Base-by-base conservation (phyloP, 2,113 vertebrate genomes). In the Plecotus auritus region DNA sequence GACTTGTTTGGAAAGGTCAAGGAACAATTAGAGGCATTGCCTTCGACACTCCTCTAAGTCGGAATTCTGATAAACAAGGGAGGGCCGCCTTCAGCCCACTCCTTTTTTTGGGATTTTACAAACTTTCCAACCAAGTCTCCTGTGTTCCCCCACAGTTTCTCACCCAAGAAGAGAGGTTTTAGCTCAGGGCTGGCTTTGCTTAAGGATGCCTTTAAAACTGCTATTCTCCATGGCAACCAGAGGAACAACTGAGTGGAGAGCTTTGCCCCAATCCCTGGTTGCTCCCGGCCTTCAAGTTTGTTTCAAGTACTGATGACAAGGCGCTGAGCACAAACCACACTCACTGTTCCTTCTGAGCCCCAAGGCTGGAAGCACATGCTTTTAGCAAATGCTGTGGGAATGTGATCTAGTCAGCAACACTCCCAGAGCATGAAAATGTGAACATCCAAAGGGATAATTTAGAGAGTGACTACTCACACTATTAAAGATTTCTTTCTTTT, bases 141-240 rank as follows among this genome's bases (percentile, higher is more conserved):
- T 59, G 22, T 59, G 56, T 22, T 59, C 22, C 56, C 22, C 56
- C 56, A 56, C 7, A 59, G 56, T 59, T 59, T 94, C 72, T 93
- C 30, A 86, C 47, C 11, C 64, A 84, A 32, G 61, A 91, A 54
- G 94, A 95, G 20, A n/a, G 40, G 23, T 87, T 96, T 88, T 61
- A 49, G 49, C 56, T 93, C 47, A 32, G 85, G 12, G 42, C 85
- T 23, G 90, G 67, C 90, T 96, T 95, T 77, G 67, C 84, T 86
- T 89, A 85, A 92, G 72, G 70, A 40, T 80, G 81, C 13, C 84
- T 37, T 95, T 96, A 76, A 23, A 95, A 56, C 84, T 91, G 70
- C 97, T 96, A 82, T 87, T 88, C 67, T 96, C 91, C 84, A 80
- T 0, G 0, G 80, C 94, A 94, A 96, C 90, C 32, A n/a, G 94